Base-by-base conservation (phyloP, 2,888 invertebrate species). In the Strigamia crassipes region DNA sequence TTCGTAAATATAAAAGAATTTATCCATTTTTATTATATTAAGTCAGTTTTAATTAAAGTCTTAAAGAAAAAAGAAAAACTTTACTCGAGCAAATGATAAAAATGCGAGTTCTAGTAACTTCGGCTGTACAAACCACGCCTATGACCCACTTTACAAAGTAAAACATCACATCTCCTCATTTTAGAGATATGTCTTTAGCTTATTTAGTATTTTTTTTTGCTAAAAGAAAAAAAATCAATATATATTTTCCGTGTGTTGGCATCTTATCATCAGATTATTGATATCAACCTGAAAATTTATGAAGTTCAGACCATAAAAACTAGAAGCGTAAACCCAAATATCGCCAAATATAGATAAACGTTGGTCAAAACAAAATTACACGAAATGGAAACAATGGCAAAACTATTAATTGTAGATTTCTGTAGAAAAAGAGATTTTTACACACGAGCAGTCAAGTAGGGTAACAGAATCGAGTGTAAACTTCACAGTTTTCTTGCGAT, bases 391-490 rank as follows among this genome's bases (percentile, higher is more conserved):
- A 56, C 56, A 56, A 56, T 56, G 56, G 18, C 18, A 56, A 56
- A 56, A 56, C 18, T 56, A 3, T 21, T 56, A 56, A 56, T 56
- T 56, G 56, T 0, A 5, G 18, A 56, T n/a, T 73, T 73, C 31
- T 31, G 21, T 66, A 21, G 23, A 23, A 27, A 8, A 15, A n/a
- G 73, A 73, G 73, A 56, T 73, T 73, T 73, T 31, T 3, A 73
- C 73, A 27, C 27, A n/a, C 31, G 73, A 73, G 27, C 4, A 31
- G 31, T 73, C 73, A 73, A 73, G 27, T 73, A n/a, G 73, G 73
- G 73, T 73, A 73, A 10, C 27, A n/a, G 73, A 73, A 73, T 15
- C 27, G 73, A 73, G 73, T 73, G 73, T 73, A 73, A 73, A 73
- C 31, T 73, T 73, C 73, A 73, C 73, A 73, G 27, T 73, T 73